Evolutionary conservation across 1,140 invertebrate species (phyloP), one percentile per base, ranked within the genome.

Genomic region (Manduca sexta): DNA sequence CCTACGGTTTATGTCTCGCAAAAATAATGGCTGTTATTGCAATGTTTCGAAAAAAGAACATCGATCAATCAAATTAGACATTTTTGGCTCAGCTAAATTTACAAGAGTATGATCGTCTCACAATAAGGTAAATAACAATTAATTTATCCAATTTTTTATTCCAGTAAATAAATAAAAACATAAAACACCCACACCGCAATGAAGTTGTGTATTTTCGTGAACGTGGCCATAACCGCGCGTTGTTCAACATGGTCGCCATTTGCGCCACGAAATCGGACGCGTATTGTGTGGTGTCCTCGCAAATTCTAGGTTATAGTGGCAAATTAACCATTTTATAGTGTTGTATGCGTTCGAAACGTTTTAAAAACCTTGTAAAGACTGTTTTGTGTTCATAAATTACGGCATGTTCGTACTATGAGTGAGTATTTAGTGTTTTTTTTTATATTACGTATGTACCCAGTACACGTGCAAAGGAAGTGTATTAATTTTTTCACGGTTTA

Each of bases 51-150:
- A 43, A 29, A 43, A 43, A n/a, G 26, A 43, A 43, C 10, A 14
- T 15, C 3, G 18, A 18, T 1, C 18, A 14, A 31, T 16, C 26
- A 43, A 29, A 15, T 44, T 48, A 52, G 45, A 46, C 49, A 52
- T 35, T 64, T 78, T 80, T 69, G 77, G 74, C 70, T 71, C 59
- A 60, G 55, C 75, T 74, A 84, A 84, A 84, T 81, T 84, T 62
- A 78, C 74, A 81, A 81, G 80, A 84, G 77, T 66, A 79, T 76
- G 65, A 61, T 74, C 65, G 60, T 74, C 67, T 65, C 55, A 63
- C 72, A 69, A 51, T 68, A 70, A 70, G 61, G 42, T 68, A 75
- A 73, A 64, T 69, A 47, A 46, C 56, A 49, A 42, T 69, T 62
- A 60, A 64, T 64, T 65, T 60, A 49, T 44, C 0, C 4, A 3